These are phyloP conservation scores for Clavelina lepadiformis DNA, from an alignment of 23 tunicate genomes.

Conservation along the genomic window DNA sequence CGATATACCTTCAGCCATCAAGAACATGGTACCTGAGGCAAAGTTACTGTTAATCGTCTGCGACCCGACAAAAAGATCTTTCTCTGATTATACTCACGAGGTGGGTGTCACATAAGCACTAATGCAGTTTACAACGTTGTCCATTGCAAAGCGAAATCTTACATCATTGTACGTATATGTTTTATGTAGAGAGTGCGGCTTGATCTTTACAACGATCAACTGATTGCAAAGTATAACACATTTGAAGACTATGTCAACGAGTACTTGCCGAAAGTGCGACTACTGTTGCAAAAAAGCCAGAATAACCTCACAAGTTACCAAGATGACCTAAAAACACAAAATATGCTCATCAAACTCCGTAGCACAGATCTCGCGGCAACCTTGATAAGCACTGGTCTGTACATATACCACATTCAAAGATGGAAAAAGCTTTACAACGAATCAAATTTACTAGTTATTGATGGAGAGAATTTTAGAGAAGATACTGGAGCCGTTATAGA, in stretches of 20 bases:
- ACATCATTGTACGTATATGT: too few relatives aligned
- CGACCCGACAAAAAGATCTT: slow-evolving; percentile 46
- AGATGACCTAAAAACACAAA: not conserved
- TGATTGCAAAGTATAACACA: not conserved
- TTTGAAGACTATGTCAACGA: slow-evolving; percentile 6
- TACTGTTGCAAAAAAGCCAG: not conserved
- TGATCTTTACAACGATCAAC: too few relatives aligned
- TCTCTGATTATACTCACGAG: slow-evolving; percentile 53
- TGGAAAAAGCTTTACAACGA: slow-evolving; percentile 12
- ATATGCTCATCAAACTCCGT: not conserved
- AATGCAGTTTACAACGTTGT: too few relatives aligned
- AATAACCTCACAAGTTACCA: too few relatives aligned
- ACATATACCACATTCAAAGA: not conserved
- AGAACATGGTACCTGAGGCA: slow-evolving; percentile 22
- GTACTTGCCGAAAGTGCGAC: slow-evolving; percentile 15
- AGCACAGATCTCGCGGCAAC: not conserved
- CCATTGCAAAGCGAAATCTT: too few relatives aligned
- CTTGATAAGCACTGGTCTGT: slow-evolving; percentile 10
- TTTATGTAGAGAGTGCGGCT: too few relatives aligned
- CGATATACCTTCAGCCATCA: slow-evolving; percentile 10
- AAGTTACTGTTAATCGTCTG: slow-evolving; percentile 46
- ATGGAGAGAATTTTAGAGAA: slow-evolving; percentile 13
- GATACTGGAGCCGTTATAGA: slow-evolving; percentile 21
- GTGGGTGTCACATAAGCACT: slow-evolving; percentile 9
- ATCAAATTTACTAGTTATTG: slow-evolving; percentile 9